Base-by-base conservation (phyloP, 37 sponge, comb jelly and placozoan species). In the Cliona cf. orientalis region DNA sequence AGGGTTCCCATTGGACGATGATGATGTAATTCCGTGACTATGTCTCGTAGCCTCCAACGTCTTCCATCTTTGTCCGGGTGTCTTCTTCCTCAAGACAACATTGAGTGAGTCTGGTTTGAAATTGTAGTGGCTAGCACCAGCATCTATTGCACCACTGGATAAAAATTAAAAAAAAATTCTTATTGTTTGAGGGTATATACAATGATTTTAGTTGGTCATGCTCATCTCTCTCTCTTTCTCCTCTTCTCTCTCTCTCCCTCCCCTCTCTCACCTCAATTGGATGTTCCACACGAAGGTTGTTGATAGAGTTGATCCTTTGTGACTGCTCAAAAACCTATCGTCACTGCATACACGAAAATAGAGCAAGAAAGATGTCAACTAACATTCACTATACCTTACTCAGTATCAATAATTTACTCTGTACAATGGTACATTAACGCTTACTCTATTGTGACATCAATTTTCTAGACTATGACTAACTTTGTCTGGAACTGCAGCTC, bases 281-380 rank as follows among this genome's bases (percentile, higher is more conserved):
- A 82, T 43, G 21, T 61, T 82, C 83, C 83, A 82, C 17, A 71
- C 46, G 41, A 81, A 72, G 25, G 14, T 21, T 38, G 83, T 62
- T 14, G 9, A 19, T 19, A 21, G 34, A 32, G 60, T 75, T 4
- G 58, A 34, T 9, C 33, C 76, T 29, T 55, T 38, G 39, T 75
- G 36, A 3, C 11, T 33, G 4, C 38, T 28, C 22, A 75, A 22
- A 35, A 75, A 75, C 61, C 60, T 6, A 25, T 57, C 12, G 38
- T 75, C 32, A 3, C 76, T 75, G 60, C 21, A 35, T 25, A 75
- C 4, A 34, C 5, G 40, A 32, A n/a, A n/a, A n/a, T n/a, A n/a
- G n/a, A n/a, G n/a, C n/a, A n/a, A n/a, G n/a, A n/a, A n/a, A n/a
- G n/a, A n/a, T n/a, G n/a, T n/a, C n/a, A n/a, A n/a, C n/a, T n/a